phyloP scores from a whole-genome alignment of 23 tunicate genomes.

The Phallusia fumigata region DNA sequence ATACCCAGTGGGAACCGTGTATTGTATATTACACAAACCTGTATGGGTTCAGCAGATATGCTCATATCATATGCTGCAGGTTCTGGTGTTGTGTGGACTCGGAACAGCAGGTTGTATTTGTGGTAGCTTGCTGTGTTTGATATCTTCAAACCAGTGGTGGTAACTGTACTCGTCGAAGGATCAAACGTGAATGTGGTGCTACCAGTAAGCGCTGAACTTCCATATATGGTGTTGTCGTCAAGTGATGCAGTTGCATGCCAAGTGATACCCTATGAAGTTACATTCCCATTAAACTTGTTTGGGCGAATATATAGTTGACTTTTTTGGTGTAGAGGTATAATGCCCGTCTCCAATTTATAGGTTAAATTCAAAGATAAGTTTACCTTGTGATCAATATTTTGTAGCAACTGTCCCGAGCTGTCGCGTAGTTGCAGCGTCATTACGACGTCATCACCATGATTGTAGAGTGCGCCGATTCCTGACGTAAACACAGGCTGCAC shows the following conservation, averaged over 20 bases:
- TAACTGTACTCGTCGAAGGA: conserved; percentile 23
- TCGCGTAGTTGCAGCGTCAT: neutral
- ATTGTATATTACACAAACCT: conserved; percentile 1
- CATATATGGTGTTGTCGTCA: conserved; percentile 49
- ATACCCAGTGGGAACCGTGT: too few species aligned
- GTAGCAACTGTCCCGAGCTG: neutral
- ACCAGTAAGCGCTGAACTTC: conserved; percentile 4
- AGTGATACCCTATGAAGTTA: conserved; percentile 70
- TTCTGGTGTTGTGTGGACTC: conserved; percentile 45
- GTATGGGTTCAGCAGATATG: neutral
- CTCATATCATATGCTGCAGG: conserved; percentile 28
- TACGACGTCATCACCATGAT: conserved; percentile 15
- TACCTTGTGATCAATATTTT: conserved; percentile 14
- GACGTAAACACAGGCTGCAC: conserved; percentile 5
- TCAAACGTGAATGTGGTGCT: conserved; percentile 54
- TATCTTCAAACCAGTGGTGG: conserved; percentile 50
- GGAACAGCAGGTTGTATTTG: conserved; percentile 49
- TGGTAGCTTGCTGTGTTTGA: conserved; percentile 37
- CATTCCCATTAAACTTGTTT: too few species aligned
- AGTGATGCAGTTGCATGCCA: conserved; percentile 60
- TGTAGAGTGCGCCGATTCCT: conserved; percentile 14
- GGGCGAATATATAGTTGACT: too few species aligned
- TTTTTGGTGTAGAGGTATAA: too few species aligned
- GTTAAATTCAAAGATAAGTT: too few species aligned
- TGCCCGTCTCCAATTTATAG: too few species aligned